Conservation (phyloP, 2,113 vertebrate species). For the Ammodytes marinus region DNA sequence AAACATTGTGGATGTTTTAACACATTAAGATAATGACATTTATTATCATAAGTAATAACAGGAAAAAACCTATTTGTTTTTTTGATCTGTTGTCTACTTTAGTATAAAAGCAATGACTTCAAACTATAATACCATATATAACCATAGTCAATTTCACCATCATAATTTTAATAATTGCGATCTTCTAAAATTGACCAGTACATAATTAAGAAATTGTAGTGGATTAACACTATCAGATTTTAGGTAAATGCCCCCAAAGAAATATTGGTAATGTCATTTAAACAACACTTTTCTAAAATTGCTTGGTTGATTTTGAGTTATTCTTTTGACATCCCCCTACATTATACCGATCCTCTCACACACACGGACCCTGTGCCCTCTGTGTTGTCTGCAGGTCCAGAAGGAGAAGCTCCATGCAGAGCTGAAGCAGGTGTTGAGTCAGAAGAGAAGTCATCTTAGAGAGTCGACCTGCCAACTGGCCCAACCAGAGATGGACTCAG, state of each 20-base stretch:
- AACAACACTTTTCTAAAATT: neutral
- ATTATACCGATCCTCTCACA: neutral
- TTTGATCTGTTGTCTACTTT: no score
- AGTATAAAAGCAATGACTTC: neutral
- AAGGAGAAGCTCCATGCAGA: slow-evolving; percentile 91
- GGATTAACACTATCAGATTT: neutral
- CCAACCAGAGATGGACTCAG: slow-evolving; percentile 78
- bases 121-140: no score
- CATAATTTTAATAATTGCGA: neutral
- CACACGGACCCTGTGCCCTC: neutral
- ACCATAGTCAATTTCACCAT: neutral
- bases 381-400: slow-evolving; percentile 82
- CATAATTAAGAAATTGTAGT: neutral
- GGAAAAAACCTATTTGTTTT: neutral
- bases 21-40: neutral
- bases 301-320: neutral
- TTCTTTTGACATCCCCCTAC: neutral
- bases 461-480: slow-evolving; percentile 70
- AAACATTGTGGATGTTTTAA: neutral
- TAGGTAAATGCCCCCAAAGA: neutral
- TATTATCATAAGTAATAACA: neutral
- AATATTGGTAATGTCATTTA: neutral
- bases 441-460: slow-evolving; percentile 83
- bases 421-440: slow-evolving; percentile 88
- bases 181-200: neutral